phyloP scores from a whole-genome alignment of 2,888 invertebrate species.

The Odontocerum albicorne region DNA sequence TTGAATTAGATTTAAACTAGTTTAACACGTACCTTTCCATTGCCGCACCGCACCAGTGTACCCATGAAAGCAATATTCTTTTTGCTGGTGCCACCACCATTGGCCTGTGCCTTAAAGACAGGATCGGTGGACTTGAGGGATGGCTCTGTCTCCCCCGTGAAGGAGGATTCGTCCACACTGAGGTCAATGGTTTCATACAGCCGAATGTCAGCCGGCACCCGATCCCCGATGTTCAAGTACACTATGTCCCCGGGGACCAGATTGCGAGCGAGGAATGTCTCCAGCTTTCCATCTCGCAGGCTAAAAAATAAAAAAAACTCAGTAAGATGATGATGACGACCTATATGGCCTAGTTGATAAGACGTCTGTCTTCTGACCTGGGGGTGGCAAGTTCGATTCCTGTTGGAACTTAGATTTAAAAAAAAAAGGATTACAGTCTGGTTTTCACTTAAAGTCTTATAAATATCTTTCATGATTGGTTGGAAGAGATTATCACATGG shows the following conservation, averaged over 20 bases:
- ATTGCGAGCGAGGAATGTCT: slow-evolving; percentile 91
- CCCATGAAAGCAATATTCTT: slow-evolving; percentile 98
- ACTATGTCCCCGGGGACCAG: slow-evolving; percentile 98
- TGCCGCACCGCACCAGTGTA: slow-evolving; percentile 92
- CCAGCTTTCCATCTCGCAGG: slow-evolving; percentile 81
- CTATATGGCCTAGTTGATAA: too few relatives aligned
- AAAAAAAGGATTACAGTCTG: too few relatives aligned
- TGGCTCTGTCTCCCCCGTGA: slow-evolving; percentile 98
- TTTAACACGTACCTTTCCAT: slow-evolving; percentile 74
- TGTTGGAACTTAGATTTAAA: too few relatives aligned
- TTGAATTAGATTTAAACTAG: background rate
- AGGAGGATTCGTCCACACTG: slow-evolving; percentile 96
- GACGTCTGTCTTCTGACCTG: too few relatives aligned
- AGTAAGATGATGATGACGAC: too few relatives aligned
- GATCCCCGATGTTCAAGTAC: slow-evolving; percentile 88
- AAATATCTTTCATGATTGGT: too few relatives aligned
- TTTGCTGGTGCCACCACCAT: slow-evolving; percentile 69
- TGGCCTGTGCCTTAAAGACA: slow-evolving; percentile 64
- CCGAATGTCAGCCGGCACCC: slow-evolving; percentile 95
- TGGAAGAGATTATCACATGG: too few relatives aligned
- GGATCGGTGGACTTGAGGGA: slow-evolving; percentile 73
- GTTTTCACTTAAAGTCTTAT: too few relatives aligned
- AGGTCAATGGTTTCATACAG: slow-evolving; percentile 92
- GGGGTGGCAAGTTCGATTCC: too few relatives aligned
- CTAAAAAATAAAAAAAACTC: slow-evolving; percentile 51